These are phyloP conservation scores for Chlorops oryzae DNA, from an alignment of 1,140 invertebrate species.

Conservation along the genomic window DNA sequence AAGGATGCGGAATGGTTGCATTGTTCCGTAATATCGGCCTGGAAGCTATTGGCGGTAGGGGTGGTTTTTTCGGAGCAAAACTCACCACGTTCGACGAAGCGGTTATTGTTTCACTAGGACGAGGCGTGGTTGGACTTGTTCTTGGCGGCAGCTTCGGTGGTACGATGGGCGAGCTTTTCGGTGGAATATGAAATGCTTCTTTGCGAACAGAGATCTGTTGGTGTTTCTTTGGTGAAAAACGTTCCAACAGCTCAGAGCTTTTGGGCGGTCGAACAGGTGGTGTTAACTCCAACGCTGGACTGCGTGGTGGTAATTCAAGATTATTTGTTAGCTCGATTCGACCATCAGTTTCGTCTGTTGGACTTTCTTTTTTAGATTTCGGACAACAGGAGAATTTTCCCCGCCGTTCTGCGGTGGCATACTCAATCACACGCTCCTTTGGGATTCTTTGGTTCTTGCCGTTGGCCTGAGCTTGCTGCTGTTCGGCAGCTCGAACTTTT, in stretches of 20 bases:
- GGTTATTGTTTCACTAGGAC: slow-evolving; percentile 2
- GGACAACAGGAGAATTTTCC: slow-evolving; percentile 62
- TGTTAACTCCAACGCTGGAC: slow-evolving; percentile 48
- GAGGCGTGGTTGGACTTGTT: slow-evolving; percentile 41
- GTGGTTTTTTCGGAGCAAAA: slow-evolving; percentile 62
- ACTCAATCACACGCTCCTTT: slow-evolving; percentile 54
- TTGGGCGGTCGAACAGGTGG: slow-evolving; percentile 60
- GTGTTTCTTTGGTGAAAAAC: slow-evolving; percentile 48
- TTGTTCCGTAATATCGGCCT: slow-evolving; percentile 51
- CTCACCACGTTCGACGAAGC: slow-evolving; percentile 28
- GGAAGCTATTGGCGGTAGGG: slow-evolving; percentile 61
- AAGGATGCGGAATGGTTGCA: slow-evolving; percentile 44
- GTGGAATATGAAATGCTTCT: too few species aligned
- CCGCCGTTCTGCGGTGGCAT: slow-evolving; percentile 60
- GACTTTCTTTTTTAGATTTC: slow-evolving; percentile 50
- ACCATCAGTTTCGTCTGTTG: slow-evolving; percentile 1
- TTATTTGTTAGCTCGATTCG: slow-evolving; percentile 10
- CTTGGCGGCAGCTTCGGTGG: slow-evolving; percentile 52
- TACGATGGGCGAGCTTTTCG: slow-evolving; percentile 13
- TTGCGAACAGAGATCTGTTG: slow-evolving; percentile 14
- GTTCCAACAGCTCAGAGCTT: slow-evolving; percentile 44
- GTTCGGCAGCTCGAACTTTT: neutral
- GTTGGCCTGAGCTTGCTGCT: neutral
- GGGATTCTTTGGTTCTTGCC: neutral
- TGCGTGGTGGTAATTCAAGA: slow-evolving; percentile 51